Evolutionary conservation across 2,113 vertebrate species (phyloP).

Genomic region (Melanerpes aurifrons): DNA sequence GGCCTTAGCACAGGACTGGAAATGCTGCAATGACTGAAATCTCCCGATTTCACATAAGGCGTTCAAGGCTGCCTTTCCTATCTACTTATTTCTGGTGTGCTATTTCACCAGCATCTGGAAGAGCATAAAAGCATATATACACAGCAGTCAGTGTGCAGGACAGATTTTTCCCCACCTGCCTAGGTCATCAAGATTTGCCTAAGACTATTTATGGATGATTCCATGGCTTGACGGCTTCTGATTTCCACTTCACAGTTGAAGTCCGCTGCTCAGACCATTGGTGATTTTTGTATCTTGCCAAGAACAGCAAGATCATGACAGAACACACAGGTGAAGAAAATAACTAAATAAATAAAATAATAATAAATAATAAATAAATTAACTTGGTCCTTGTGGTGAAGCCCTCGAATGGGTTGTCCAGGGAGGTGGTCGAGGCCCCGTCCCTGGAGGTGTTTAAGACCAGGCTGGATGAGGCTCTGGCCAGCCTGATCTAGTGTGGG

Average conservation of each 20-base stretch:
- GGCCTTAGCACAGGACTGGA: not conserved
- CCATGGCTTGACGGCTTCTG: not conserved
- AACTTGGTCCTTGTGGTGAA: accelerated
- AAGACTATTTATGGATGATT: not conserved
- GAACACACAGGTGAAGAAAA: not conserved
- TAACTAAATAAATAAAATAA: too few species aligned
- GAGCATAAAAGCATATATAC: not conserved
- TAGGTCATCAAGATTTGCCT: not conserved
- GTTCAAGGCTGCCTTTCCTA: not conserved
- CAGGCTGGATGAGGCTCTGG: too few species aligned
- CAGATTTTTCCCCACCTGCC: not conserved
- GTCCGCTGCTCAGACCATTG: not conserved
- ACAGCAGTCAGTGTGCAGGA: not conserved
- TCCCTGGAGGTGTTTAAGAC: too few species aligned
- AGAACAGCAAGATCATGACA: not conserved
- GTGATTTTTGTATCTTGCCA: not conserved
- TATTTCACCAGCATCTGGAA: not conserved
- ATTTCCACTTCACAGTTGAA: not conserved
- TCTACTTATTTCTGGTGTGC: not conserved
- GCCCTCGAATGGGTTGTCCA: too few species aligned
- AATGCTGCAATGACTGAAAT: not conserved
- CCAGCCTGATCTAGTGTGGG: too few species aligned
- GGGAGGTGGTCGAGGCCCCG: too few species aligned
- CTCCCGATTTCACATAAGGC: not conserved
- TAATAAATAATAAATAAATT: too few species aligned